Conservation (phyloP, 1,140 invertebrate species). For the Aethina tumida region DNA sequence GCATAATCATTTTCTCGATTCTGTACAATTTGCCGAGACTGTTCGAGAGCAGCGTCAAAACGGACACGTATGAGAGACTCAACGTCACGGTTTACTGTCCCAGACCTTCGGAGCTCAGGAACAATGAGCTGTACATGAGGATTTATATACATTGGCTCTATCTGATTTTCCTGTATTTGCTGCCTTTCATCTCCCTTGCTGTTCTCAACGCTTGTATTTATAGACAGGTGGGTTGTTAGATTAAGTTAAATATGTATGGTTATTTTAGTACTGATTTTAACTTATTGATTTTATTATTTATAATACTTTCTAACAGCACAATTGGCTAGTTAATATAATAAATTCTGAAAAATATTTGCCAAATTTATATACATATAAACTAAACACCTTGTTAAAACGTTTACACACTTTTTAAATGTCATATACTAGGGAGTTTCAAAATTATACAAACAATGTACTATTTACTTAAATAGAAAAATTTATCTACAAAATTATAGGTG, state of each 20-base stretch:
- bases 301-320: no score
- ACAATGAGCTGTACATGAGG: slow-evolving; percentile 63
- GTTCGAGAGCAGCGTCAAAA: slow-evolving; percentile 50
- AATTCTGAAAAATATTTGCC: no score
- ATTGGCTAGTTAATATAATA: no score
- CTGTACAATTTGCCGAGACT: slow-evolving; percentile 81
- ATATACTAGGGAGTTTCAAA: no score
- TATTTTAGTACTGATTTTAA: no score
- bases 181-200: slow-evolving; percentile 76
- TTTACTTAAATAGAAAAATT: no score
- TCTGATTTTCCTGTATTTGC: slow-evolving; percentile 82
- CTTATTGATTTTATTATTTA: no score
- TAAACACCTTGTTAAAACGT: no score
- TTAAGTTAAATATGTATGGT: neutral
- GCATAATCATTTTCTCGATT: slow-evolving; percentile 72
- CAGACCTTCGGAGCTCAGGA: slow-evolving; percentile 55
- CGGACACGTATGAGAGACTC: slow-evolving; percentile 39
- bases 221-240: slow-evolving; percentile 46
- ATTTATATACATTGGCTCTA: slow-evolving; percentile 91
- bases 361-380: no score
- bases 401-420: no score
- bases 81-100: slow-evolving; percentile 63
- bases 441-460: no score
- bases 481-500: no score
- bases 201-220: slow-evolving; percentile 87